Conservation (phyloP, 2,888 invertebrate species). For the Diadegma fenestrale region DNA sequence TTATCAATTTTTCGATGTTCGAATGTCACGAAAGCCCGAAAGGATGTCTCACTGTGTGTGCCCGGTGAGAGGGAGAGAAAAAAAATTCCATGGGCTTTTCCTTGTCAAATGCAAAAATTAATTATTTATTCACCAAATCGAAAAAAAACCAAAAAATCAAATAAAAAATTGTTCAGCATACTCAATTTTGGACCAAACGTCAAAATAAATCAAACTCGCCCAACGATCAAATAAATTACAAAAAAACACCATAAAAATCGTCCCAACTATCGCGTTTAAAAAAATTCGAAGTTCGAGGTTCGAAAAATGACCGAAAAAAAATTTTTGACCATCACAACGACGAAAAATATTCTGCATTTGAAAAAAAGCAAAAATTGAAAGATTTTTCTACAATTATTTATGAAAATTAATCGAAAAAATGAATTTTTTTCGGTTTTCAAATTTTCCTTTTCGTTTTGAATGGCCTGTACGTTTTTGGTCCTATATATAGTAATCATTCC, state of each 20-base stretch:
- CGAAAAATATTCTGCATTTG: background rate
- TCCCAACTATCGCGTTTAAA: background rate
- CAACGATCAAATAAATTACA: background rate
- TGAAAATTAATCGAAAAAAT: background rate
- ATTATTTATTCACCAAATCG: background rate
- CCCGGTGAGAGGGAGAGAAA: background rate
- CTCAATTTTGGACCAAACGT: background rate
- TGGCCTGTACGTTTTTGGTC: constrained; percentile 14
- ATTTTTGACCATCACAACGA: background rate
- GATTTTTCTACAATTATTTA: background rate
- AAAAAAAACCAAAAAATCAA: background rate
- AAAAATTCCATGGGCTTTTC: constrained; percentile 4
- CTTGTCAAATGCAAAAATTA: background rate
- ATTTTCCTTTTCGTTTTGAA: background rate
- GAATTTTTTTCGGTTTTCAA: background rate
- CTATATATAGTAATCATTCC: constrained; percentile 31
- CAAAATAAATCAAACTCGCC: background rate
- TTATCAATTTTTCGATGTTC: constrained; percentile 52
- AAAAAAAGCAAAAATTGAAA: background rate
- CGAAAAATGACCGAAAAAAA: background rate
- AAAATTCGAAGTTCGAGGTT: background rate
- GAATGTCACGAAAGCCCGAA: constrained; percentile 28
- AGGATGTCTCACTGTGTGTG: constrained; percentile 38
- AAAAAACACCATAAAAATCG: background rate
- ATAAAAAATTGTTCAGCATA: background rate